Evolutionary conservation across 2,797 vertebrate genomes (phyloP).

Genomic region (Enteromius fasciolatus): DNA sequence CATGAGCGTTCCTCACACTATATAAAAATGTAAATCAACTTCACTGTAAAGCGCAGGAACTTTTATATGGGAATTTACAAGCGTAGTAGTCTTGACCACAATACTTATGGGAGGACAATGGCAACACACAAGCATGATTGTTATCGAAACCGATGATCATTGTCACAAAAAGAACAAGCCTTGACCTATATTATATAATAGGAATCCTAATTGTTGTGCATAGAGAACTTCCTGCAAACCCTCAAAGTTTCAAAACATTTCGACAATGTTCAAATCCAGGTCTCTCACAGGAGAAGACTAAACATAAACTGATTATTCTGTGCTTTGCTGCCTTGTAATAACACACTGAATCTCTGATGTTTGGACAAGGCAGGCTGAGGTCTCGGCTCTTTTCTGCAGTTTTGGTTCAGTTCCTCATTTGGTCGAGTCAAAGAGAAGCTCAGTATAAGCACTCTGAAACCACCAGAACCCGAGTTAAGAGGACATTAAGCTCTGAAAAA

Average conservation of each 20-base stretch:
- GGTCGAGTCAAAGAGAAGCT: background rate
- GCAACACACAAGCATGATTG: background rate
- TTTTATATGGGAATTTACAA: constrained; percentile 19
- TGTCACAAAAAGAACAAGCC: background rate
- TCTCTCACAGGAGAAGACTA: constrained; percentile 24
- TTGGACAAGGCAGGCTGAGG: constrained; percentile 10
- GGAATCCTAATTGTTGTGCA: background rate
- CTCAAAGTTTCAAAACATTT: background rate
- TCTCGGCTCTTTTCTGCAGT: constrained; percentile 3
- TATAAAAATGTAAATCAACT: constrained; percentile 31
- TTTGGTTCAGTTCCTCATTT: constrained; percentile 20
- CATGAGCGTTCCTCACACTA: constrained; percentile 1
- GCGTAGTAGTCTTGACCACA: background rate
- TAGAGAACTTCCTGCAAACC: background rate
- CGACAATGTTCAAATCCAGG: constrained; percentile 14
- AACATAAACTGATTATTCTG: constrained; percentile 19
- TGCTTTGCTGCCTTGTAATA: constrained; percentile 16
- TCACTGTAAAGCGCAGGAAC: background rate
- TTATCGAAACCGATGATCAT: background rate
- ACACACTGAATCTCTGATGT: constrained; percentile 33
- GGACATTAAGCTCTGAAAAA: background rate
- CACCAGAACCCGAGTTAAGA: background rate
- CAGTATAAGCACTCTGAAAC: background rate
- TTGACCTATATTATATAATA: background rate
- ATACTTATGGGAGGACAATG: background rate